Percentiles rank a stretch among this genome's conserved stretches.
phyloP scores from a whole-genome alignment of 2,797 vertebrate species.

The Jordanella pulchra region DNA sequence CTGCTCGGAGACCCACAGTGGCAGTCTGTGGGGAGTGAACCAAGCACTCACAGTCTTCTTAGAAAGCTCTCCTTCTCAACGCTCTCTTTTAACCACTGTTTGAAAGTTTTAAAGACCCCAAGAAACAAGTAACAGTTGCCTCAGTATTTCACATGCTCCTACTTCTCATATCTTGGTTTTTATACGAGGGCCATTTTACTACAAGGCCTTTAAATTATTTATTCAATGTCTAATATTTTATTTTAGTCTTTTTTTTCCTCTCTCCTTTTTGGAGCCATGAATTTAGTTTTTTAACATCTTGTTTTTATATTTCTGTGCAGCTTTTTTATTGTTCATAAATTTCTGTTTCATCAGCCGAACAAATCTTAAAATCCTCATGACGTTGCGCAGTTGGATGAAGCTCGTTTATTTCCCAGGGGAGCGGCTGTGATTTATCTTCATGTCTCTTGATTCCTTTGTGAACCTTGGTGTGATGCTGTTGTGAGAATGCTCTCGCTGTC shows the following conservation, averaged over 20 bases:
- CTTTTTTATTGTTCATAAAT: conserved; percentile 38
- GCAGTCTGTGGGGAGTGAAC: too few relatives aligned
- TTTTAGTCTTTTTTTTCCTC: not conserved
- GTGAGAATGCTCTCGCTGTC: conserved; percentile 35
- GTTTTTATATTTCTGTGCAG: conserved; percentile 8
- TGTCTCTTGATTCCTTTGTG: conserved; percentile 30
- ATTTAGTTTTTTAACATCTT: not conserved
- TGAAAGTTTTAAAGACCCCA: not conserved
- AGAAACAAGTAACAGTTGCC: not conserved
- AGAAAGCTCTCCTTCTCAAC: too few relatives aligned
- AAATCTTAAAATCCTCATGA: conserved; percentile 32
- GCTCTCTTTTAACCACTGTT: not conserved
- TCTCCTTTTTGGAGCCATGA: not conserved
- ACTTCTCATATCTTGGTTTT: not conserved
- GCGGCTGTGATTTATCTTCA: conserved; percentile 51
- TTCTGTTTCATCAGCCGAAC: conserved; percentile 21
- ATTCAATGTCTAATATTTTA: conserved; percentile 10
- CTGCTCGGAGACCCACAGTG: too few relatives aligned
- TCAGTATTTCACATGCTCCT: not conserved
- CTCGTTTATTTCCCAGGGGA: conserved; percentile 53
- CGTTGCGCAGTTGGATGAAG: conserved; percentile 32
- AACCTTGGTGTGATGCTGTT: conserved; percentile 31
- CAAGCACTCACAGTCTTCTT: too few relatives aligned
- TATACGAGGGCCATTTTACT: not conserved
- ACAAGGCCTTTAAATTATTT: conserved; percentile 19